Conservation (phyloP, 2,888 invertebrate species). For the Pemphredon lugubris region DNA sequence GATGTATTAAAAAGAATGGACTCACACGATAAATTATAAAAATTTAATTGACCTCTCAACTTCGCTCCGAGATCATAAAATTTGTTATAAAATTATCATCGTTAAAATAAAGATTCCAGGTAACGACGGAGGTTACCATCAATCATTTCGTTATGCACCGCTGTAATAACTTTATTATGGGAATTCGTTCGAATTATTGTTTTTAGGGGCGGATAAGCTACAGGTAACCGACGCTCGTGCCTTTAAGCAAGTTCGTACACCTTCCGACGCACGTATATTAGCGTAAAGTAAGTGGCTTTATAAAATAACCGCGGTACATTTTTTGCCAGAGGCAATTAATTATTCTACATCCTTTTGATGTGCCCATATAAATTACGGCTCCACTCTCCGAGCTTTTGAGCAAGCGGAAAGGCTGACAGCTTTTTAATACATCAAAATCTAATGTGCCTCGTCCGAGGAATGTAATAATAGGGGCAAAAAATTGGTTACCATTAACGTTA, state of each 20-base stretch:
- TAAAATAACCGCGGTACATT: constrained; percentile 25
- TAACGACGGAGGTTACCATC: background rate
- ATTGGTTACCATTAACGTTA: constrained; percentile 28
- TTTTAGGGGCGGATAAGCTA: background rate
- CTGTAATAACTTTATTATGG: constrained; percentile 13
- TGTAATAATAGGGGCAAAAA: constrained; percentile 2
- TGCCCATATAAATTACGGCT: constrained; percentile 50
- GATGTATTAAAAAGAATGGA: no score
- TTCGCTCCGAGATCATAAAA: background rate
- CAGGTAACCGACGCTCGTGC: no score
- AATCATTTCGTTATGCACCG: constrained; percentile 21
- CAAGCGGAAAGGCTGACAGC: constrained; percentile 9
- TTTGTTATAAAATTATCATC: constrained; percentile 4
- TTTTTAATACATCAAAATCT: constrained; percentile 48
- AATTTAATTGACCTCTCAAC: background rate
- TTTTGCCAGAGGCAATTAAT: constrained; percentile 43
- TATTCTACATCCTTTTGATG: constrained; percentile 53
- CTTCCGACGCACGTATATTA: constrained; percentile 15
- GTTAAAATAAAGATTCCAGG: constrained; percentile 21
- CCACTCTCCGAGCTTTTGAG: constrained; percentile 36
- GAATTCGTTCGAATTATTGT: constrained; percentile 5
- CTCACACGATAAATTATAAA: background rate
- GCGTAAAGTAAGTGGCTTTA: constrained; percentile 22
- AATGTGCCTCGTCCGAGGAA: constrained; percentile 15
- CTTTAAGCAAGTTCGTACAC: background rate